Conservation (phyloP, 2,797 vertebrate genomes). For the Pogonophryne albipinna region DNA sequence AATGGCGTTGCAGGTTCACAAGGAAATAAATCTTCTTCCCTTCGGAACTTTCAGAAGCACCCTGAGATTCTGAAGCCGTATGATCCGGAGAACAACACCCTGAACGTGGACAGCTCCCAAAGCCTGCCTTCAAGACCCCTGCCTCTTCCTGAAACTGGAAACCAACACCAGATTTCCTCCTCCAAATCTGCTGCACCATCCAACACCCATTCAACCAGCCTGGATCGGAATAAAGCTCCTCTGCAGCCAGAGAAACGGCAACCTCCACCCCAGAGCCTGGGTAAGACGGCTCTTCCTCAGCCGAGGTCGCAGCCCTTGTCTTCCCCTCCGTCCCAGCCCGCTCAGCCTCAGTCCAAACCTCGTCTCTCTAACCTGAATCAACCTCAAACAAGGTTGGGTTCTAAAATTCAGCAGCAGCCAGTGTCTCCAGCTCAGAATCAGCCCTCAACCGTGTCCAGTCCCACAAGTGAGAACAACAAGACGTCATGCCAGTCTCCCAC, state of each 20-base stretch:
- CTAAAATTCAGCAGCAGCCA: slow-evolving; percentile 53
- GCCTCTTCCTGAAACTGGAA: slow-evolving; percentile 69
- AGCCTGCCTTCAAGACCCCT: slow-evolving; percentile 70
- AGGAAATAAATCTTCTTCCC: slow-evolving; percentile 75
- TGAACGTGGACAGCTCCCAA: slow-evolving; percentile 76
- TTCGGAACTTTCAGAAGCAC: slow-evolving; percentile 94
- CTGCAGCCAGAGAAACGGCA: slow-evolving; percentile 67
- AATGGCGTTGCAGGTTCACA: slow-evolving; percentile 76
- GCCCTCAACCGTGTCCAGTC: slow-evolving; percentile 55
- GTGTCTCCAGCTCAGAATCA: slow-evolving; percentile 52
- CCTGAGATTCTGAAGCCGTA: slow-evolving; percentile 95
- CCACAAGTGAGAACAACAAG: slow-evolving; percentile 68
- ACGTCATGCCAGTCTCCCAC: slow-evolving; percentile 73
- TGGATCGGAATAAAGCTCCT: slow-evolving; percentile 64
- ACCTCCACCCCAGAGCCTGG: slow-evolving; percentile 49
- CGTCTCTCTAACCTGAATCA: slow-evolving; percentile 43
- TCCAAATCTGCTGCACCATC: slow-evolving; percentile 67
- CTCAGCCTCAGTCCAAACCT: slow-evolving; percentile 66
- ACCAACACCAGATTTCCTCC: slow-evolving; percentile 69
- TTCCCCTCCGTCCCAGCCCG: slow-evolving; percentile 21
- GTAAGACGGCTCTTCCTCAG: slow-evolving; percentile 48
- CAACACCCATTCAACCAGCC: slow-evolving; percentile 59
- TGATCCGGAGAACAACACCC: slow-evolving; percentile 88
- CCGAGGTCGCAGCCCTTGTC: slow-evolving; percentile 61
- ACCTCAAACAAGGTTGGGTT: slow-evolving; percentile 53